Evolutionary conservation across 2,113 vertebrate species (phyloP).

Genomic region (Urocynchramus pylzowi): DNA sequence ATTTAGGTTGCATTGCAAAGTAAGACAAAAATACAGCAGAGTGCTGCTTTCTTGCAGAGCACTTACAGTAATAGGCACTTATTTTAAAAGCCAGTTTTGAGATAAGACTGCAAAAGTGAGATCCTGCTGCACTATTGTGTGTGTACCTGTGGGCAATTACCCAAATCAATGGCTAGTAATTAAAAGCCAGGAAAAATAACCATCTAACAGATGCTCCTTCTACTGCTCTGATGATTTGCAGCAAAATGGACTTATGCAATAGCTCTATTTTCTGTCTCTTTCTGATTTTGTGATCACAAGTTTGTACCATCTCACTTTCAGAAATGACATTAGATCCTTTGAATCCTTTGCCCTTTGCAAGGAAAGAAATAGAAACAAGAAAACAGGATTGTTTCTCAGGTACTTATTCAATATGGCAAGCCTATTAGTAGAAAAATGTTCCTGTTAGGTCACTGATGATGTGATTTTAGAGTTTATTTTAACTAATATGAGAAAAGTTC

Average conservation of each 20-base stretch:
- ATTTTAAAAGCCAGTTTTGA: neutral
- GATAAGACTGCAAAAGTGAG: neutral
- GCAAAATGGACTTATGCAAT: neutral
- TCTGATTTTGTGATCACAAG: neutral
- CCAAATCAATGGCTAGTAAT: neutral
- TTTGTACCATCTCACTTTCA: neutral
- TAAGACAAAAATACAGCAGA: neutral
- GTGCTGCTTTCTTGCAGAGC: neutral
- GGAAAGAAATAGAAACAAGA: neutral
- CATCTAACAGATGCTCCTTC: neutral
- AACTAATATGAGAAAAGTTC: neutral
- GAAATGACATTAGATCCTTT: neutral
- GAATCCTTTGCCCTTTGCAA: neutral
- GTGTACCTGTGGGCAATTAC: neutral
- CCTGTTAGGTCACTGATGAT: neutral
- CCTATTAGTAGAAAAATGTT: neutral
- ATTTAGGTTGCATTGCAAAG: neutral
- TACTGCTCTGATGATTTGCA: neutral
- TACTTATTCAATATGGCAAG: neutral
- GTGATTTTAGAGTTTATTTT: neutral
- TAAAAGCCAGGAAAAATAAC: slow-evolving; percentile 27
- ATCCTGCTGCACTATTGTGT: neutral
- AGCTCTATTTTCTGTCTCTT: neutral
- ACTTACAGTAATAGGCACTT: neutral
- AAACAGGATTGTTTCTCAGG: neutral